Percentiles rank a stretch among this genome's conserved stretches.
Evolutionary conservation across 2,797 vertebrate genomes (phyloP).

Genomic region (Nothura maculosa): DNA sequence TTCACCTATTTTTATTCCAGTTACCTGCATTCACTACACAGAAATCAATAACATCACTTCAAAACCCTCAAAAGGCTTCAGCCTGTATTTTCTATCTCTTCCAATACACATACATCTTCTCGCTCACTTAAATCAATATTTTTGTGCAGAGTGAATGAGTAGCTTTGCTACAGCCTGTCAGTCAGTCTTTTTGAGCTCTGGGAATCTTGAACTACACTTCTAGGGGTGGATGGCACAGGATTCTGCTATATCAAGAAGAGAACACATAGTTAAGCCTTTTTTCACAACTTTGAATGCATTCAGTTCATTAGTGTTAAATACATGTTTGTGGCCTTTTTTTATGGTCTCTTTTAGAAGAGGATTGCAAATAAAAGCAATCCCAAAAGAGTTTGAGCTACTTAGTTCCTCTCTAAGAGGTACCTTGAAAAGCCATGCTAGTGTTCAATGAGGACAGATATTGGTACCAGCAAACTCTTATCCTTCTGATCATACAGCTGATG

Average conservation of each 20-base stretch:
- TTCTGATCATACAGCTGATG: not conserved
- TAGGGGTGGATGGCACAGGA: not conserved
- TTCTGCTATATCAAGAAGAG: not conserved
- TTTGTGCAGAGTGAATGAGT: not conserved
- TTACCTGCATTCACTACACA: not conserved
- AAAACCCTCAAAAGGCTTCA: not conserved
- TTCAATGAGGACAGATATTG: not conserved
- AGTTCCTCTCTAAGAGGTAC: not conserved
- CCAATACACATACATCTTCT: not conserved
- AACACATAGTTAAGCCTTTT: not conserved
- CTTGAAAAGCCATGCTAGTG: not conserved
- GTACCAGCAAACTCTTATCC: not conserved
- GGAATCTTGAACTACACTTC: not conserved
- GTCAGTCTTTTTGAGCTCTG: not conserved
- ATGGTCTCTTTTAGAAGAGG: not conserved
- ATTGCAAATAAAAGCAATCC: not conserved
- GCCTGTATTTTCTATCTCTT: not conserved
- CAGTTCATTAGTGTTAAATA: not conserved
- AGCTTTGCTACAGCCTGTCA: not conserved
- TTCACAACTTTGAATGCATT: not conserved
- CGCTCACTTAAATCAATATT: not conserved
- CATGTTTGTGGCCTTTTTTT: not conserved
- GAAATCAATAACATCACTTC: not conserved
- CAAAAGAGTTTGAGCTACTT: not conserved
- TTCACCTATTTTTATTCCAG: not conserved